Percentiles rank a stretch among this genome's conserved stretches.
These are phyloP conservation scores for Epizoanthus illoricatus DNA, from an alignment of 92 coral and sea anemone species.

Conservation along the genomic window DNA sequence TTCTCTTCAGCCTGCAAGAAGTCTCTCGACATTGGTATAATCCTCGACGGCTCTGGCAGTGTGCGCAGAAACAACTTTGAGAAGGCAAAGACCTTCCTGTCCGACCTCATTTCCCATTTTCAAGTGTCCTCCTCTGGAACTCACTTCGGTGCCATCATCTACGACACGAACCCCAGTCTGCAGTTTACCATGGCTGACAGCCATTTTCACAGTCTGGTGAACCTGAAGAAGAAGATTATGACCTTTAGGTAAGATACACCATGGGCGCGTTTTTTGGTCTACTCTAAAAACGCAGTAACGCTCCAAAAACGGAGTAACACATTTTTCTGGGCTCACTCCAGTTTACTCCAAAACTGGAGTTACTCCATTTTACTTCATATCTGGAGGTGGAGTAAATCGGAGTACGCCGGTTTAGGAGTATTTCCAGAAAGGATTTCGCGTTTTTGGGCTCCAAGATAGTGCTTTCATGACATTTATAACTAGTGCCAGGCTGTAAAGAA, in stretches of 20 bases:
- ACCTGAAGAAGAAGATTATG: conserved; percentile 34
- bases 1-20: conserved; percentile 50
- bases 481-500: no score
- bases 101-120: conserved; percentile 31
- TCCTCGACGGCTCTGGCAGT: conserved; percentile 74
- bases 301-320: no score
- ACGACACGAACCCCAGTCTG: conserved; percentile 41
- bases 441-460: no score
- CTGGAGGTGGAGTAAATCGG: no score
- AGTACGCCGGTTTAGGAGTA: no score
- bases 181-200: conserved; percentile 46
- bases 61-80: conserved; percentile 43
- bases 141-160: conserved; percentile 51
- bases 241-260: not conserved
- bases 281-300: no score
- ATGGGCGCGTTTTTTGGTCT: no score
- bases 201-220: conserved; percentile 36
- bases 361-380: no score
- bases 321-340: no score
- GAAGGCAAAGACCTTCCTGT: conserved; percentile 46
- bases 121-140: conserved; percentile 46
- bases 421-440: no score
- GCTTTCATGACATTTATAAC: no score
- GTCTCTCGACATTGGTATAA: conserved; percentile 60
- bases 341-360: no score